Evolutionary conservation across 2,888 invertebrate species (phyloP).

Genomic region (Rutpela maculata): DNA sequence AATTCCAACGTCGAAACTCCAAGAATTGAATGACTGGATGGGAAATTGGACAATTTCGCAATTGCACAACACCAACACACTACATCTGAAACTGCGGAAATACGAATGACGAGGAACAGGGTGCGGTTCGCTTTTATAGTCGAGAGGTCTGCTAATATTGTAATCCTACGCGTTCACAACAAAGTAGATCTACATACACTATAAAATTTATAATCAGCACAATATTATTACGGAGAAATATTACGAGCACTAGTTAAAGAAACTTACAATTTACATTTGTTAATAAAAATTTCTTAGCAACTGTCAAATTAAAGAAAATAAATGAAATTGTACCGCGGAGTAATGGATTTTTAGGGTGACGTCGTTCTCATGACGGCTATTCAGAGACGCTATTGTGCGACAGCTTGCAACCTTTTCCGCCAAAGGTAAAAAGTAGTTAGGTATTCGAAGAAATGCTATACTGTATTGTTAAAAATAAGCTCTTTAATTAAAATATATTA

Average conservation of each 20-base stretch:
- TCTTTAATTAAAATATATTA: no score
- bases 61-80: slow-evolving; percentile 39
- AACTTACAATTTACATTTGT: background rate
- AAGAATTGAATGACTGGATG: background rate
- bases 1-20: slow-evolving; percentile 2
- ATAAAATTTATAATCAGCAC: background rate
- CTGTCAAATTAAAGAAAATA: slow-evolving; percentile 4
- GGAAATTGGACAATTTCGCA: background rate
- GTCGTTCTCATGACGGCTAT: slow-evolving; percentile 6
- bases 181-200: slow-evolving; percentile 60
- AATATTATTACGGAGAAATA: background rate
- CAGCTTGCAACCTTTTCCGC: background rate
- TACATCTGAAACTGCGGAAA: slow-evolving; percentile 33
- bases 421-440: background rate
- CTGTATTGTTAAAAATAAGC: no score
- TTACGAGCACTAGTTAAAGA: background rate
- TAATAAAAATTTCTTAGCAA: slow-evolving; percentile 37
- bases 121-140: slow-evolving; percentile 62
- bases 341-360: slow-evolving; percentile 18
- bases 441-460: no score
- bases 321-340: slow-evolving; percentile 30
- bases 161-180: slow-evolving; percentile 63
- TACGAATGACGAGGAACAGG: slow-evolving; percentile 55
- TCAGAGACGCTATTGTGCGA: background rate
- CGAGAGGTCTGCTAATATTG: slow-evolving; percentile 48